phyloP scores from a whole-genome alignment of 2,113 vertebrate genomes.

The Gorsachius goisagi region DNA sequence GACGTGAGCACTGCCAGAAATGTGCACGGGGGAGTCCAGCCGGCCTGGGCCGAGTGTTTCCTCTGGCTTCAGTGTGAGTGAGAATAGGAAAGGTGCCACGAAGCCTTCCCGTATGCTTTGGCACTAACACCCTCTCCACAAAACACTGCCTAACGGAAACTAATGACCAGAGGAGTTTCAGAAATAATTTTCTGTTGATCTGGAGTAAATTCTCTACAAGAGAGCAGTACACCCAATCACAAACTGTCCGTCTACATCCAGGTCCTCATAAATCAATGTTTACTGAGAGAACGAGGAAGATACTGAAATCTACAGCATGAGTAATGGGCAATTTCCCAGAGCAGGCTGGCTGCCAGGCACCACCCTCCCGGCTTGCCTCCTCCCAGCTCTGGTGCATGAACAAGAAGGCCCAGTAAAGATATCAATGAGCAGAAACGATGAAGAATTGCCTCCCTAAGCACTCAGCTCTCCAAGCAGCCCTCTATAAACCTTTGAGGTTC shows the following conservation, averaged over 20 bases:
- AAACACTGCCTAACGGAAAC: constrained; percentile 69
- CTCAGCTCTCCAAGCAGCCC: not conserved
- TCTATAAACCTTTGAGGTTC: not conserved
- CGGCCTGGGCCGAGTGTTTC: not conserved
- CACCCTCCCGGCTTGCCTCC: not conserved
- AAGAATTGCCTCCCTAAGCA: not conserved
- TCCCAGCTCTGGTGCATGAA: not conserved
- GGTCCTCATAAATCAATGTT: constrained; percentile 82
- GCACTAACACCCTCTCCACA: not conserved
- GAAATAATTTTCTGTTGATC: constrained; percentile 83
- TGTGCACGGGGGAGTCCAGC: rapidly evolving
- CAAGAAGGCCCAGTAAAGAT: constrained; percentile 7
- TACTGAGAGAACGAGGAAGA: constrained; percentile 61
- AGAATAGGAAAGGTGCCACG: not conserved
- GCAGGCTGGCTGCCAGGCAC: not conserved
- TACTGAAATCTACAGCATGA: constrained; percentile 60
- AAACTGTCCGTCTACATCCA: constrained; percentile 77
- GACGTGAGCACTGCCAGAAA: not conserved
- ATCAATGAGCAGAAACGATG: not conserved
- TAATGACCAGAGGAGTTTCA: constrained; percentile 73
- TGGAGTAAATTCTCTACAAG: constrained; percentile 77
- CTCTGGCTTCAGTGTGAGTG: rapidly evolving
- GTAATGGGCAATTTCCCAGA: constrained; percentile 60
- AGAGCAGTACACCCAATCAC: constrained; percentile 80
- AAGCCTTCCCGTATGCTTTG: not conserved